Base-by-base conservation (phyloP, 2,888 invertebrate genomes). In the Elegia similella region DNA sequence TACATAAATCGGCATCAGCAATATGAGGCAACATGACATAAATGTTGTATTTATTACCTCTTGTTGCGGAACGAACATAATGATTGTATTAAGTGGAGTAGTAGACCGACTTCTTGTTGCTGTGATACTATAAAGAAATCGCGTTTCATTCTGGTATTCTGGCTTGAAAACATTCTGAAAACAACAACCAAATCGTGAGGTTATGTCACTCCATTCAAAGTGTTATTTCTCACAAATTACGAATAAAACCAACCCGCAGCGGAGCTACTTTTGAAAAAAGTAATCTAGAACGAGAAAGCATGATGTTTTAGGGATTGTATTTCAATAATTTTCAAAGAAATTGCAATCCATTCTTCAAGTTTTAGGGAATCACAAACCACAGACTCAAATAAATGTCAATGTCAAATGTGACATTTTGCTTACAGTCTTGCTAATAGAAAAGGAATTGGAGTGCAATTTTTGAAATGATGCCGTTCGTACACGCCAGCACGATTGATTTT, bases 51-150 rank as follows among this genome's bases (percentile, higher is more conserved):
- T 12, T 73, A 72, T 70, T 72, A 96, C 98, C 94, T 99, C 99
- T 93, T 99, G 99, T 84, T 99, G 99, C 3, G 99, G 99, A 17
- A 99, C 99, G 92, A 99, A 99, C 95, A 99, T 95, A 58, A 99
- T 90, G 62, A 97, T 91, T 7, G 98, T 98, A 88, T 99, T 99
- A 47, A 98, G 85, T 0, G 98, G 98, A 7, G 96, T 96, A 15
- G 93, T 93, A 7, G 94, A 93, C 34, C 92, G 84, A 70, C 76
- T 69, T 72, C 92, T 80, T 34, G 80, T 70, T 34, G 82, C 66
- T 61, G 85, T 74, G 57, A 90, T 77, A 59, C 82, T 80, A 61
- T 84, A 88, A 42, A 89, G 59, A 62, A 86, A 69, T 50, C 82
- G 75, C 42, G 80, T 73, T 75, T 88, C 87, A 79, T 88, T 88